Percentiles rank a stretch among this genome's conserved stretches.
phyloP scores from a whole-genome alignment of 2,888 invertebrate species.

The Oligia latruncula region DNA sequence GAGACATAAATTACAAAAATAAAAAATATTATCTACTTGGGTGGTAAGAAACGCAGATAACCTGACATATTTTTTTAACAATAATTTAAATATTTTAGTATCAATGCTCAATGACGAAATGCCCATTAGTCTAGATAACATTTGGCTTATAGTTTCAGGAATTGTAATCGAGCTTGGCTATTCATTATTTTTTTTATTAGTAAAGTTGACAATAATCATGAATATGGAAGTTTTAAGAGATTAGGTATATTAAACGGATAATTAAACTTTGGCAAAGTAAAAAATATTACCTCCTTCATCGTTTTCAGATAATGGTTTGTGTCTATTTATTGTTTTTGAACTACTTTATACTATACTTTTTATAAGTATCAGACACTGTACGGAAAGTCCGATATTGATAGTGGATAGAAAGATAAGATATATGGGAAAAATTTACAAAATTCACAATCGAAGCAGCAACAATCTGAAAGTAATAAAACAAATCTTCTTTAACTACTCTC shows the following conservation, averaged over 20 bases:
- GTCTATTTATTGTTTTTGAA: not conserved
- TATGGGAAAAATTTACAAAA: not conserved
- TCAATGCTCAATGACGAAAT: conserved; percentile 46
- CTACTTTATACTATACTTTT: not conserved
- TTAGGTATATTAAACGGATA: not conserved
- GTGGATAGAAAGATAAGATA: not conserved
- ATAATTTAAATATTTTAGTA: conserved; percentile 19
- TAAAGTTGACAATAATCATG: conserved; percentile 9
- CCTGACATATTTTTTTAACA: conserved; percentile 19
- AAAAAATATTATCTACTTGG: conserved; percentile 46
- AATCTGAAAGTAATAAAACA: not conserved
- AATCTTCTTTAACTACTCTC: no score
- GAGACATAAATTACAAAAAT: not conserved
- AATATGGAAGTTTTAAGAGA: not conserved
- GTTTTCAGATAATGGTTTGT: not conserved
- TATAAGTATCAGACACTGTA: not conserved
- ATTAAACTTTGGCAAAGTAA: not conserved
- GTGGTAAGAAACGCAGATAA: conserved; percentile 47
- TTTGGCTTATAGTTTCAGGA: conserved; percentile 52
- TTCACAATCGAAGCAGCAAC: not conserved
- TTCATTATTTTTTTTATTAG: conserved; percentile 38
- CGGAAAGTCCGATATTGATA: not conserved
- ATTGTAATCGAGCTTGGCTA: conserved; percentile 24
- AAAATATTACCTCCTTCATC: not conserved
- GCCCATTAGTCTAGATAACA: conserved; percentile 54